Percentiles rank a stretch among this genome's conserved stretches.
Evolutionary conservation across 2,888 invertebrate species (phyloP).

Genomic region (Apamea epomidion): DNA sequence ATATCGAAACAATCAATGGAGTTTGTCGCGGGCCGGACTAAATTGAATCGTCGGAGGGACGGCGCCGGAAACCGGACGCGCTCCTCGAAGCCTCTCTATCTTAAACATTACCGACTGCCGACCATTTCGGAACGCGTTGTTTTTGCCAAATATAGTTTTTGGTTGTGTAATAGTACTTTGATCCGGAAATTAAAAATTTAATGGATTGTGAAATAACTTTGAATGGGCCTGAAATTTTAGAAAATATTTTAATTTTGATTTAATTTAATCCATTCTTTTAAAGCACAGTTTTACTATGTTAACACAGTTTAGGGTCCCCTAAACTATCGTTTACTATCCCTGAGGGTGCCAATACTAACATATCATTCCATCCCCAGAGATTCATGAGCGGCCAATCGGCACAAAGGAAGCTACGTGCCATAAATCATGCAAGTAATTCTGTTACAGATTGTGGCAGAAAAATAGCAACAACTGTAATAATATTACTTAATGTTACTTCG

Average conservation of each 20-base stretch:
- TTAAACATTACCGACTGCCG: slow-evolving; percentile 73
- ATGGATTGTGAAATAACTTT: slow-evolving; percentile 31
- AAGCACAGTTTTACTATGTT: not conserved
- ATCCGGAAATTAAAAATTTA: slow-evolving; percentile 55
- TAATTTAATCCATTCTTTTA: not conserved
- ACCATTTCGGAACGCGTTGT: slow-evolving; percentile 58
- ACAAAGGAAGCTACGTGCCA: slow-evolving; percentile 46
- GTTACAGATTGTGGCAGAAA: slow-evolving; percentile 54
- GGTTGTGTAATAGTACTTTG: slow-evolving; percentile 39
- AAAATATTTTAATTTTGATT: not conserved
- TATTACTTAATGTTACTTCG: slow-evolving; percentile 61
- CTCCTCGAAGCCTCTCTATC: slow-evolving; percentile 79
- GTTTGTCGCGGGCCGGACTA: slow-evolving; percentile 84
- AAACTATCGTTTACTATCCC: slow-evolving; percentile 45
- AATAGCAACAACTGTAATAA: slow-evolving; percentile 58
- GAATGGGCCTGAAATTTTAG: slow-evolving; percentile 1
- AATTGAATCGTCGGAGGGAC: slow-evolving; percentile 85
- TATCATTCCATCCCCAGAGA: slow-evolving; percentile 43
- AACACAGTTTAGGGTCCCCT: slow-evolving; percentile 3
- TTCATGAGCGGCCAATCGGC: slow-evolving; percentile 49
- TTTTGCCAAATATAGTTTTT: slow-evolving; percentile 60
- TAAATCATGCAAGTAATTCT: slow-evolving; percentile 57
- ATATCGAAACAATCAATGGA: slow-evolving; percentile 89
- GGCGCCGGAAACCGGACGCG: slow-evolving; percentile 86
- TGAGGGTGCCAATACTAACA: slow-evolving; percentile 44